Conservation (phyloP, 2,888 invertebrate species). For the Andrena praecox region DNA sequence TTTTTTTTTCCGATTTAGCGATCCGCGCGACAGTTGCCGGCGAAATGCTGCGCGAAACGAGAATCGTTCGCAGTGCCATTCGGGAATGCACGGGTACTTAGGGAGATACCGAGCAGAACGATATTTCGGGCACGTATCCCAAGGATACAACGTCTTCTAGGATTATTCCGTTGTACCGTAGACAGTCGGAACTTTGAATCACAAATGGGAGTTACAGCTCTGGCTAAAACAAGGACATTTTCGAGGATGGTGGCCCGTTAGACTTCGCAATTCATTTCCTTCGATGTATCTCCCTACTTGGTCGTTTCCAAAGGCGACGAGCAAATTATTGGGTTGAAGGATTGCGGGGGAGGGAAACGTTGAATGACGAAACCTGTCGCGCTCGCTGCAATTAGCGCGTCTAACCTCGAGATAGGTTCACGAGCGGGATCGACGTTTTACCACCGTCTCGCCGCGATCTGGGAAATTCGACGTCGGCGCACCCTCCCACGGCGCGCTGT, state of each 20-base stretch:
- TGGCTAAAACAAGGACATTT: too few species aligned
- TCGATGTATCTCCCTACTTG: too few species aligned
- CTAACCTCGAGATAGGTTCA: background rate
- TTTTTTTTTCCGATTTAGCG: background rate
- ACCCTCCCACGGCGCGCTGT: conserved; percentile 25
- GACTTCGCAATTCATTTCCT: too few species aligned
- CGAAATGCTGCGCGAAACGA: background rate
- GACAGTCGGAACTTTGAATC: background rate
- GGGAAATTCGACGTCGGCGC: conserved; percentile 34
- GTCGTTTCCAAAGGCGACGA: too few species aligned
- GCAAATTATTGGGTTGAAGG: too few species aligned
- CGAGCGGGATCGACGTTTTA: conserved; percentile 1
- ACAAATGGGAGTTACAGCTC: background rate
- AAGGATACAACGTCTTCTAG: background rate
- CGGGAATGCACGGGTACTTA: background rate
- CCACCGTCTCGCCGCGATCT: conserved; percentile 3
- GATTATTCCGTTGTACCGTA: background rate
- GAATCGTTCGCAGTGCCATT: background rate
- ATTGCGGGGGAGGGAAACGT: too few species aligned
- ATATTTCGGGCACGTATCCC: background rate
- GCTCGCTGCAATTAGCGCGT: too few species aligned
- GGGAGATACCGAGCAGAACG: background rate
- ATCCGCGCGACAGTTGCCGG: background rate
- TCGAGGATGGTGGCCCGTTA: too few species aligned
- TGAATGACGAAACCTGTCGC: too few species aligned